Base-by-base conservation (phyloP, 2,113 vertebrate species). In the Notothenia coriiceps region DNA sequence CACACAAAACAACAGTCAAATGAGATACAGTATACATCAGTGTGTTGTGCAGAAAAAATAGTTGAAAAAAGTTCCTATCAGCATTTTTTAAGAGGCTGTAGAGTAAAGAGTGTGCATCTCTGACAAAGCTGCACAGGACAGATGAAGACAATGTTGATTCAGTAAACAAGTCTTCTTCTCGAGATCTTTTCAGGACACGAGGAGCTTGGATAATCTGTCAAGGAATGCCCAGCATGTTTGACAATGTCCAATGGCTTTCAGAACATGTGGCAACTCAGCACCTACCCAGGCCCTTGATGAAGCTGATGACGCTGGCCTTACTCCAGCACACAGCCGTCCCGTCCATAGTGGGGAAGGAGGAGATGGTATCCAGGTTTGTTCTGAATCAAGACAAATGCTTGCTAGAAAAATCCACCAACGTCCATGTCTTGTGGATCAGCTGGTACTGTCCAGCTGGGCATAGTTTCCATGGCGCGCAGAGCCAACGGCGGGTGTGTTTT, bases 251-350 rank as follows among this genome's bases (percentile, higher is more conserved):
- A 44, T 10, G 46, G 74, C 80, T 85, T 70, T 79, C 47, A 74
- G 56, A 74, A 82, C 83, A 85, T 0, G 20, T 61, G 63, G 60
- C 25, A 25, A 72, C 72, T 80, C 82, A 60, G 52, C 93, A 98
- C 98, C 94, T 98, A 99, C 97, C 98, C 40, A 99, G 96, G 35
- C 96, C 96, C 91, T 97, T 99, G 92, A 99, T 98, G 93, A 99
- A 96, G 96, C 95, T 93, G 94, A 97, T 95, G 94, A 98, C 94
- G 54, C 95, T 97, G 94, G 96, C 95, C 89, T 96, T 96, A 90
- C 96, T 97, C 98, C 97, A 99, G 92, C 97, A 98, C 78, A 97
- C 94, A 72, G 96, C 93, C 80, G 95, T 96, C 85, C 96, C 92
- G 92, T 98, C 97, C 97, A 98, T 98, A 72, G 88, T 86, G 85